Evolutionary conservation across 2,888 invertebrate genomes (phyloP).

Genomic region (Drosophila lacicola): DNA sequence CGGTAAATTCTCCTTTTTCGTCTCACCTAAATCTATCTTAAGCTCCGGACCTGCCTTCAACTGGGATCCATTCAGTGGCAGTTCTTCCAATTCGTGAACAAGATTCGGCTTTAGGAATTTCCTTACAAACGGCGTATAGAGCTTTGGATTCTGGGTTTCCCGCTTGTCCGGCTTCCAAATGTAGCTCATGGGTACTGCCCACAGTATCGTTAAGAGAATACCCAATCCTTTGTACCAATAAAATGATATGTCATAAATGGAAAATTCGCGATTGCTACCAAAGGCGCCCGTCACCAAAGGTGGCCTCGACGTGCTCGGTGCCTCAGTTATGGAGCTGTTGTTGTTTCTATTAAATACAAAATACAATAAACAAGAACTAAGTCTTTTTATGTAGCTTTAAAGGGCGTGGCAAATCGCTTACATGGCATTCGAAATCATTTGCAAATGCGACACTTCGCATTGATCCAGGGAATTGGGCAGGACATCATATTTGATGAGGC

Average conservation of each 20-base stretch:
- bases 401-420: slow-evolving; percentile 40
- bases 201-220: slow-evolving; percentile 85
- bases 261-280: slow-evolving; percentile 79
- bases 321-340: slow-evolving; percentile 33
- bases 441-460: slow-evolving; percentile 68
- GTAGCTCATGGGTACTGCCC: slow-evolving; percentile 86
- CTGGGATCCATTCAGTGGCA: slow-evolving; percentile 55
- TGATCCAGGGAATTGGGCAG: slow-evolving; percentile 76
- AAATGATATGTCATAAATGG: slow-evolving; percentile 87
- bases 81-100: slow-evolving; percentile 53
- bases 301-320: neutral
- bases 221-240: slow-evolving; percentile 88
- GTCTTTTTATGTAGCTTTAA: neutral
- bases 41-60: slow-evolving; percentile 15
- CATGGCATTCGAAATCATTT: slow-evolving; percentile 58
- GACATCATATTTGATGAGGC: slow-evolving; percentile 72
- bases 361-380: neutral
- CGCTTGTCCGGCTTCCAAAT: slow-evolving; percentile 82
- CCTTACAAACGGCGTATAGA: slow-evolving; percentile 77
- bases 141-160: slow-evolving; percentile 71
- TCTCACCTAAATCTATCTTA: slow-evolving; percentile 23
- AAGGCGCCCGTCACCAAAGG: slow-evolving; percentile 55
- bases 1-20: no score
- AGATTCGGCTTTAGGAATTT: slow-evolving; percentile 46
- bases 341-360: slow-evolving; percentile 6